Evolutionary conservation across 2,113 vertebrate species (phyloP), one percentile per base, ranked within the genome.

Genomic region (Eptatretus burgeri): DNA sequence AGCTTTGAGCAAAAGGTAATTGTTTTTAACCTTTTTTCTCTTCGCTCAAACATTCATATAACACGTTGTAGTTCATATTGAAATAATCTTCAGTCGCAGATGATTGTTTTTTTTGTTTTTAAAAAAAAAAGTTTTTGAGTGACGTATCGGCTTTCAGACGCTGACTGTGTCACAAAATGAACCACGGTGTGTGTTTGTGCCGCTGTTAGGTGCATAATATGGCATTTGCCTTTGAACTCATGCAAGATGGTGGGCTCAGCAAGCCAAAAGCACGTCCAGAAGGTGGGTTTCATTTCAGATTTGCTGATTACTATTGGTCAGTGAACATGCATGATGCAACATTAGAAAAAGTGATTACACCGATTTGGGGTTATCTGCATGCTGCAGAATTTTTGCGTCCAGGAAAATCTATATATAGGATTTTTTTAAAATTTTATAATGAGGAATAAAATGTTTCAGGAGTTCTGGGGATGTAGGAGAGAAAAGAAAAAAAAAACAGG

Each of bases 1-100:
- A 93, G 82, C 74, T 98, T 94, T 73, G 89, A 96, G 64, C 86
- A 96, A 74, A 98, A 96, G 84, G 87, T 89, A 77, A 72, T 51
- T 62, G 5, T 51, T 18, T 13, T 18, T 13, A 5, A 60, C 12
- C 56, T 60, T 13, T 60, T 41, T 41, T 41, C 27, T 41, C 27
- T 41, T 41, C n/a, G n/a, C n/a, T n/a, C n/a, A n/a, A n/a, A n/a
- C n/a, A n/a, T n/a, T 41, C 27, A 41, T 41, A 3, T 41, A 41
- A 7, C 27, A 41, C 27, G 27, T n/a, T 41, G 27, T 41, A 41
- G 3, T 41, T 41, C 27, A 41, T 7, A 41, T 41, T 41, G 27
- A 41, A 41, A 41, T 41, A 41, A 41, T 41, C 7, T 41, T 41
- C 3, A 41, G 27, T 41, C 7, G 27, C 7, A 41, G 3, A 41